Base-by-base conservation (phyloP, 2,888 invertebrate genomes). In the Platycnemis pennipes region DNA sequence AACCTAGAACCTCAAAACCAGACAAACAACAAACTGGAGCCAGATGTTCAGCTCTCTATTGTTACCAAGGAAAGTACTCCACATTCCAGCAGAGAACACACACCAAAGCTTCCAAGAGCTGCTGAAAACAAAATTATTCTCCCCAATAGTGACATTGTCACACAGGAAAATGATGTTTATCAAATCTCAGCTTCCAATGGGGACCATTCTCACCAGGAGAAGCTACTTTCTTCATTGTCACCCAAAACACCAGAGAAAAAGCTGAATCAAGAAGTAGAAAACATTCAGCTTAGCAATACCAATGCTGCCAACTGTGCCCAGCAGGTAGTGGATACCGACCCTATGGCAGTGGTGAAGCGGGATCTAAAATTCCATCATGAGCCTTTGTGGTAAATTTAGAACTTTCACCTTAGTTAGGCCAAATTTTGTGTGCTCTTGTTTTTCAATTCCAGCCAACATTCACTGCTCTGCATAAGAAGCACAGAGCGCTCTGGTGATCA, bases 331-430 rank as follows among this genome's bases (percentile, higher is more conserved):
- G 88, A 94, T 53, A 53, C 53, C 31, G 88, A 69, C 37, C 45
- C 44, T 16, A 45, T 63, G 63, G 31, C 89, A 13, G 56, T 88
- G 26, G 85, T 86, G 22, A 88, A 94, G 46, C 46, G 88, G 19
- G 94, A 94, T 69, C 31, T 88, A 37, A 94, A 94, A 88, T 89
- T 94, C 49, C 94, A 94, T 45, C 94, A 94, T 53, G 87, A 94
- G 44, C 94, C 88, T 26, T 88, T 94, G 42, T 94, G 94, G 94
- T 94, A 94, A 88, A 37, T 53, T 49, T 53, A 16, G 7, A 42
- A 26, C 37, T 85, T 42, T 49, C 49, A 56, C 37, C 63, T 26
- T 37, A 22, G 26, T 31, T 4, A 31, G 69, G 69, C 19, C 8
- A 37, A 37, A 77, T 37, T 31, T 37, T 77, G 77, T 77, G 77